Base-by-base conservation (phyloP, 2,888 invertebrate genomes). In the Tetrapedia diversipes region DNA sequence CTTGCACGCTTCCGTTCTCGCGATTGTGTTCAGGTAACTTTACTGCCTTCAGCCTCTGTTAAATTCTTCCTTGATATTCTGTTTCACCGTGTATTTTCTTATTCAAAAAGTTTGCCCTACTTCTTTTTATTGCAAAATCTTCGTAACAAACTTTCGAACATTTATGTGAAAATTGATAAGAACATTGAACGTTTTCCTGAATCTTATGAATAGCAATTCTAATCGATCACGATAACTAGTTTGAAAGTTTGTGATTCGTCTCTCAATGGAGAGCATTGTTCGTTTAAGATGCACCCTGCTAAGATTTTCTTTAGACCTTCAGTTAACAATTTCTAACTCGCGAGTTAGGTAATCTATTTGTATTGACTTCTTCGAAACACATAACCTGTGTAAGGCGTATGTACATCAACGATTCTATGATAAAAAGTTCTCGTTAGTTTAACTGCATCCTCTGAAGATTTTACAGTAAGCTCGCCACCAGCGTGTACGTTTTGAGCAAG, bases 341-440 rank as follows among this genome's bases (percentile, higher is more conserved):
- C 47, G 29, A 19, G 14, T 19, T n/a, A 27, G 39, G 19, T 51
- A 11, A 41, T 29, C 34, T 34, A 24, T 61, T 29, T 14, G 47
- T 14, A 14, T 10, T 11, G 3, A 14, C 11, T 14, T 37, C 37
- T 11, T 1, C 14, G 6, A 32, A 6, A 8, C 51, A n/a, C n/a
- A n/a, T n/a, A n/a, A n/a, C n/a, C n/a, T n/a, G n/a, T n/a, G n/a
- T n/a, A n/a, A n/a, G n/a, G n/a, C n/a, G n/a, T n/a, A n/a, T n/a
- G n/a, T n/a, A n/a, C n/a, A n/a, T n/a, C 29, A 27, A 66, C 41
- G 43, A 66, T 59, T 66, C 67, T 72, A 53, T 32, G 53, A n/a
- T 45, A 19, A 39, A 22, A 49, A 32, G 43, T 60, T 59, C 47
- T 34, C 37, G 19, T 27, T 27, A 43, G 22, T 72, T 57, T 59